Conservation (phyloP, 2,113 vertebrate species). For the Cephalopholis sonnerati region DNA sequence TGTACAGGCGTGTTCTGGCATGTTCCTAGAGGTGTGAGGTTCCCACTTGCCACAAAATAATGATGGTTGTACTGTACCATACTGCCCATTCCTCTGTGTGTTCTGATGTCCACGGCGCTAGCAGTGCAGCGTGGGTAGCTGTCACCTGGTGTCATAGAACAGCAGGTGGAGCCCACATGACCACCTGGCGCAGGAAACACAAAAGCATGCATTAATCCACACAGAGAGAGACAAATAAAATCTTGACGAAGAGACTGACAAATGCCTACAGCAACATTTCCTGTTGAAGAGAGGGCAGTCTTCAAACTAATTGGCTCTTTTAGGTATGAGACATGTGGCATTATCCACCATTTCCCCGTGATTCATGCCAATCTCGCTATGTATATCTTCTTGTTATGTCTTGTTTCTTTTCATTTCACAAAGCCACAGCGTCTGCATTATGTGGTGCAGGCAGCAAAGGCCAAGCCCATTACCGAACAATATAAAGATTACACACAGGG, state of each 20-base stretch:
- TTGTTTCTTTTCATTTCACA: conserved; percentile 11
- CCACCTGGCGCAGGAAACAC: conserved; percentile 15
- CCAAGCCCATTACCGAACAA: conserved; percentile 24
- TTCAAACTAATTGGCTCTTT: background rate
- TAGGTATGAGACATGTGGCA: background rate
- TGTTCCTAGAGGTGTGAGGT: conserved; percentile 8
- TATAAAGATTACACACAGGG: conserved; percentile 10
- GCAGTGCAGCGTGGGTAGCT: conserved; percentile 27
- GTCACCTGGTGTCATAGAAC: conserved; percentile 33
- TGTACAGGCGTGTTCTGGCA: background rate
- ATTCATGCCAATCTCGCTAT: background rate
- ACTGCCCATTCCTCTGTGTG: conserved; percentile 9
- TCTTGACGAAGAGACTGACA: background rate
- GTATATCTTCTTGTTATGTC: background rate
- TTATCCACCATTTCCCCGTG: background rate
- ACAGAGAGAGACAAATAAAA: background rate
- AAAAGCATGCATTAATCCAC: conserved; percentile 16
- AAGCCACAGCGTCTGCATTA: background rate
- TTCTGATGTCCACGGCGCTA: conserved; percentile 13
- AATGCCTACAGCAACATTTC: background rate
- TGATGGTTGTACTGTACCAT: background rate
- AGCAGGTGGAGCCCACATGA: conserved; percentile 40
- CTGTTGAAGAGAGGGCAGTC: background rate
- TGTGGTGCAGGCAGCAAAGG: conserved; percentile 16
- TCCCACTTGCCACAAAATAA: background rate